Evolutionary conservation across 2,797 vertebrate genomes (phyloP).

Genomic region (Vultur gryphus): DNA sequence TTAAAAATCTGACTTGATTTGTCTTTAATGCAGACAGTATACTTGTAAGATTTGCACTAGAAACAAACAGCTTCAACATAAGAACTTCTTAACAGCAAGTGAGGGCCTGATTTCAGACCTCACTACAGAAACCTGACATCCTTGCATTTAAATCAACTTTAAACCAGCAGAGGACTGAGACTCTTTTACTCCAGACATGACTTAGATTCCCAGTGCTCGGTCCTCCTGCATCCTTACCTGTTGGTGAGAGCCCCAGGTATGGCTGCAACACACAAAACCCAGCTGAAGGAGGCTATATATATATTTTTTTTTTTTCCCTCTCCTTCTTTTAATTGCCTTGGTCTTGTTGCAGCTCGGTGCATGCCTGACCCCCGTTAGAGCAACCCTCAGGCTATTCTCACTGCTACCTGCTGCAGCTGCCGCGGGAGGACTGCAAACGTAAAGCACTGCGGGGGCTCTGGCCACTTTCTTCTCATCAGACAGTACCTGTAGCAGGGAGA

Average conservation of each 20-base stretch:
- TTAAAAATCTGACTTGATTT: neutral
- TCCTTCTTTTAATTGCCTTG: neutral
- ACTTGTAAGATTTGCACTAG: neutral
- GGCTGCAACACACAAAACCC: neutral
- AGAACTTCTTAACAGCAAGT: neutral
- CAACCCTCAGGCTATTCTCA: neutral
- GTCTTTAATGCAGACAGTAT: neutral
- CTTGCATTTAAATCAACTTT: neutral
- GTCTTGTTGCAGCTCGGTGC: neutral
- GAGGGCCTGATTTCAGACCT: neutral
- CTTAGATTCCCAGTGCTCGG: neutral
- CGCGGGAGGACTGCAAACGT: neutral
- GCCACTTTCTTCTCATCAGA: neutral
- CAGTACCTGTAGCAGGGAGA: neutral
- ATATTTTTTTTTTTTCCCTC: neutral
- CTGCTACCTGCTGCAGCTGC: neutral
- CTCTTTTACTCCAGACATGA: neutral
- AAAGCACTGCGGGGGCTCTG: neutral
- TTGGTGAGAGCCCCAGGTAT: neutral
- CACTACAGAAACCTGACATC: neutral
- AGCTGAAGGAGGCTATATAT: neutral
- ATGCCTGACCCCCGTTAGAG: neutral
- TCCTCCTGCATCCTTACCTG: neutral
- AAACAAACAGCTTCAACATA: neutral
- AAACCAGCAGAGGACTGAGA: neutral